Conservation (phyloP, 2,888 invertebrate species). For the Rotaria socialis region DNA sequence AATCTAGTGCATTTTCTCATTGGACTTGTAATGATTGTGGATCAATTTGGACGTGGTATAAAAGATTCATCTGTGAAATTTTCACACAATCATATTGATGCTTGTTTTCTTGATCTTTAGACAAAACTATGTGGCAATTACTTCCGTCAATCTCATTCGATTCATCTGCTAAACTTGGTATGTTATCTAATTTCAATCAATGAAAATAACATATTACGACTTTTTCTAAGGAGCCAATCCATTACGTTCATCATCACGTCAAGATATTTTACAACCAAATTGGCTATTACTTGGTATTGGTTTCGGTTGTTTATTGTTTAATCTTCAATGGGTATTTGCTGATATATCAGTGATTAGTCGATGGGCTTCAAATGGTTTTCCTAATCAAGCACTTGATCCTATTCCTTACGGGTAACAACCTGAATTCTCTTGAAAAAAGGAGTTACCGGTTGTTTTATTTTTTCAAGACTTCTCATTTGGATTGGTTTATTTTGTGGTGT, state of each 20-base stretch:
- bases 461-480: not conserved
- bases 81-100: slow-evolving; percentile 50
- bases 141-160: not conserved
- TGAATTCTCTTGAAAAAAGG: too few species aligned
- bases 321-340: slow-evolving; percentile 56
- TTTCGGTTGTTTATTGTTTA: slow-evolving; percentile 56
- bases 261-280: slow-evolving; percentile 47
- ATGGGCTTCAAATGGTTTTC: slow-evolving; percentile 57
- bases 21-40: not conserved
- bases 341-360: slow-evolving; percentile 57
- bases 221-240: not conserved
- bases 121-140: not conserved
- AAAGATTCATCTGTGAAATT: slow-evolving; percentile 46
- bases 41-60: slow-evolving; percentile 48
- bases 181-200: not conserved
- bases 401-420: slow-evolving; percentile 56
- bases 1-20: not conserved
- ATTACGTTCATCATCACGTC: not conserved
- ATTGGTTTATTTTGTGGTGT: slow-evolving; percentile 31
- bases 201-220: too few species aligned
- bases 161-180: not conserved
- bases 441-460: too few species aligned
- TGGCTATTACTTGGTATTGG: slow-evolving; percentile 53
- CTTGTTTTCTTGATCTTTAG: slow-evolving; percentile 6
- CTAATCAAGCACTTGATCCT: slow-evolving; percentile 55